Conservation (phyloP, 92 coral and sea anemone genomes). For the Anthopleura xanthogrammica region DNA sequence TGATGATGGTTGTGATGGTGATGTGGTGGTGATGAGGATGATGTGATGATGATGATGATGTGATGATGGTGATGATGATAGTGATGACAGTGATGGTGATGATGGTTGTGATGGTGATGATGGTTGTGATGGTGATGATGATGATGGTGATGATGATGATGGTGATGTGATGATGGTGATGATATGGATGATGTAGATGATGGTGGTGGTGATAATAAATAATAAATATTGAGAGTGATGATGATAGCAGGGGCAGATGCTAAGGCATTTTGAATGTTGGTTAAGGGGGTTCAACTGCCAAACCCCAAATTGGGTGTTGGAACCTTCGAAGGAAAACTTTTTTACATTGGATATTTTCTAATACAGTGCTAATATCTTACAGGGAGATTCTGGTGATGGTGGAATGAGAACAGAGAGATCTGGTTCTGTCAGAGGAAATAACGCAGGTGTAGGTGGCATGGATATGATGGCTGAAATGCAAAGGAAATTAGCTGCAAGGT, state of each 20-base stretch:
- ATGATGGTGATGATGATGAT: too few relatives aligned
- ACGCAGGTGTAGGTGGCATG: constrained; percentile 63
- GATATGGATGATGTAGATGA: neutral
- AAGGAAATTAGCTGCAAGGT: constrained; percentile 89
- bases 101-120: too few relatives aligned
- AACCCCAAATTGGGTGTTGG: too few relatives aligned
- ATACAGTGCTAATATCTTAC: neutral
- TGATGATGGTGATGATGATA: too few relatives aligned
- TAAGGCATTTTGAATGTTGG: too few relatives aligned
- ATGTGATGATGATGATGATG: too few relatives aligned
- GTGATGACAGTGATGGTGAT: neutral
- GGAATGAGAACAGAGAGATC: constrained; percentile 66
- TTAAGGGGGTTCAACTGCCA: too few relatives aligned
- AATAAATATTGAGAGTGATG: neutral
- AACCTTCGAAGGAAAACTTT: too few relatives aligned
- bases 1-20: too few relatives aligned
- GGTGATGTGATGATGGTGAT: neutral
- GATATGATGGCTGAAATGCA: constrained; percentile 98
- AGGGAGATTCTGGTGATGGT: constrained; percentile 38
- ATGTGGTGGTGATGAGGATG: too few relatives aligned
- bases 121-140: neutral
- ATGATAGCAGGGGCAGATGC: too few relatives aligned
- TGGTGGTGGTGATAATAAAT: neutral
- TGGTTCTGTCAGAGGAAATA: constrained; percentile 58
- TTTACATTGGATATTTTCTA: too few relatives aligned